Base-by-base conservation (phyloP, 2,888 invertebrate species). In the Catocala nupta region DNA sequence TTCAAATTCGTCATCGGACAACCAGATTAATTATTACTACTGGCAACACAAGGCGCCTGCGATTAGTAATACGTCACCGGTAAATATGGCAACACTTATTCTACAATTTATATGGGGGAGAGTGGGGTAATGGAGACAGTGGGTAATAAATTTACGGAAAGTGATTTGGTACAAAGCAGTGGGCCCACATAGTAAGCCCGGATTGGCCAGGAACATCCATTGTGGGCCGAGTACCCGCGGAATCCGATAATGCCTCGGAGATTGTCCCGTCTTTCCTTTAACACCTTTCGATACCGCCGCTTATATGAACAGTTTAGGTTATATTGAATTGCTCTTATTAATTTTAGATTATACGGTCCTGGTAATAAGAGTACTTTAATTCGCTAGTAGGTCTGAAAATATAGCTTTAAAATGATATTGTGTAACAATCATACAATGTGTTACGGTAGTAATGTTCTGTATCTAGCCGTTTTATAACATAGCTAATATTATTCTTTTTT, bases 71-170 rank as follows among this genome's bases (percentile, higher is more conserved):
- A 92, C 91, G 92, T 93, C 93, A 92, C 91, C 87, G 81, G 91
- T 93, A 93, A 94, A 93, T 93, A 93, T 93, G 92, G 92, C 89
- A 92, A 93, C 92, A 93, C 92, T 93, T 92, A 92, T 92, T 93
- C 86, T 84, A 88, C 89, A 87, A 94, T 93, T 93, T 93, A 92
- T 93, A 86, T 83, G 75, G 87, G 90, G 89, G 89, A 86, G 85
- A 87, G 84, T 86, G 90, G 92, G 91, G 90, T 85, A 87, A 87
- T 81, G 86, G 90, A 89, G 90, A 88, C 88, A 87, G 77, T 86
- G 65, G 79, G 90, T 84, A 89, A 94, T 94, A 94, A 94, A 94
- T 94, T 91, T 91, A 86, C 79, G 77, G 83, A 86, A 90, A 93
- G 93, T 93, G 93, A 94, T 93, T 93, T 90, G 87, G 88, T 92